phyloP scores from a whole-genome alignment of 2,797 vertebrate species.

The Perodicticus potto region DNA sequence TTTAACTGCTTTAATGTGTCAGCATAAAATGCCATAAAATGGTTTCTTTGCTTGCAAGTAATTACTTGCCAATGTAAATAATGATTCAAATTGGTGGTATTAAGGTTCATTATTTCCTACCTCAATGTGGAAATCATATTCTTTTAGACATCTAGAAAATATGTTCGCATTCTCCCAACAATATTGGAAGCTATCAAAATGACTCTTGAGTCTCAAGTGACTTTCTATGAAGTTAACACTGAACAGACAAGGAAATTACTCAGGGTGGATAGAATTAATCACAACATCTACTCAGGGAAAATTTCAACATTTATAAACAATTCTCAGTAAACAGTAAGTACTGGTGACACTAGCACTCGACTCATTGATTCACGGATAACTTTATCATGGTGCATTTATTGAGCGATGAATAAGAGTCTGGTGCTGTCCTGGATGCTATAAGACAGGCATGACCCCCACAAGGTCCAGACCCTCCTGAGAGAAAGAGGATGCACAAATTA shows the following conservation, averaged over 20 bases:
- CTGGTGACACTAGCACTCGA: neutral
- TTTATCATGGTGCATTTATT: neutral
- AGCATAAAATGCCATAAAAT: neutral
- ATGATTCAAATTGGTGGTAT: neutral
- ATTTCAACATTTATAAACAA: neutral
- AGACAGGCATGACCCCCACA: neutral
- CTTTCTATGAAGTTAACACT: neutral
- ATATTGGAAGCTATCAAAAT: slow-evolving; percentile 7
- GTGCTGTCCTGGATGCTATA: neutral
- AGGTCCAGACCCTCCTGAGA: neutral
- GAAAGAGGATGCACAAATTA: neutral
- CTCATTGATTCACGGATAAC: neutral
- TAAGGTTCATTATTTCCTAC: neutral
- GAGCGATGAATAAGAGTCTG: neutral
- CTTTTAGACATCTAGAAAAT: neutral
- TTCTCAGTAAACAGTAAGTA: neutral
- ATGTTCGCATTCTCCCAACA: neutral
- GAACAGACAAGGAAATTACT: neutral
- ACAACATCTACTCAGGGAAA: neutral
- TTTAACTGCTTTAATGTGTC: neutral
- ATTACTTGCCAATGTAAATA: slow-evolving; percentile 22
- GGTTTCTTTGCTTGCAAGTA: neutral
- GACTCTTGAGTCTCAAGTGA: neutral
- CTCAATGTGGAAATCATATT: neutral
- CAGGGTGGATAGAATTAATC: neutral